Conservation (phyloP, 1,140 invertebrate species). For the Trichoplusia ni region DNA sequence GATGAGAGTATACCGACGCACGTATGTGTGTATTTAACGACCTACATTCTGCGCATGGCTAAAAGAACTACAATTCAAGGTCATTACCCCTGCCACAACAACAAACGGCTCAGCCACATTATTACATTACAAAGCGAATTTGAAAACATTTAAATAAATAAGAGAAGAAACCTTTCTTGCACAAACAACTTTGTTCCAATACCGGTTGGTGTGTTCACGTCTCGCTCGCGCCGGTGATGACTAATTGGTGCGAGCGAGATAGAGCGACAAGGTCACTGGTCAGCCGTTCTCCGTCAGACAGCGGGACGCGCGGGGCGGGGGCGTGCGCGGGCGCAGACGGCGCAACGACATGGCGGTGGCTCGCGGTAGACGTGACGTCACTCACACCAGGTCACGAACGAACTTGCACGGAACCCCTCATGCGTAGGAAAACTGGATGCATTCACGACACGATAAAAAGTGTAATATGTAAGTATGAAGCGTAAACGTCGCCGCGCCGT, state of each 20-base stretch:
- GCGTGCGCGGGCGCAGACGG: constrained; percentile 66
- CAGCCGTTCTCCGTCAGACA: constrained; percentile 74
- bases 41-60: constrained; percentile 43
- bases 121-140: constrained; percentile 67
- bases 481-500: constrained; percentile 32
- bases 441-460: constrained; percentile 50
- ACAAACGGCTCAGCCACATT: constrained; percentile 55
- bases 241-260: constrained; percentile 50
- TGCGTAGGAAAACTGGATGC: constrained; percentile 67
- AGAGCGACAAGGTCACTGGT: constrained; percentile 76
- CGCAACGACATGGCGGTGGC: constrained; percentile 61
- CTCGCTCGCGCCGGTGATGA: constrained; percentile 37
- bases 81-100: constrained; percentile 65
- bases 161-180: constrained; percentile 70
- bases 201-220: constrained; percentile 50
- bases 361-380: constrained; percentile 68
- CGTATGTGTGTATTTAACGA: constrained; percentile 28
- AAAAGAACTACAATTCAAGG: constrained; percentile 57
- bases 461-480: constrained; percentile 45
- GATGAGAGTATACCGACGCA: background rate
- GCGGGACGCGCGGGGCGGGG: constrained; percentile 58
- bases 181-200: constrained; percentile 70
- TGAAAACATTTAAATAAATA: constrained; percentile 72
- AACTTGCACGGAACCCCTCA: constrained; percentile 57
- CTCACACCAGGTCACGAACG: constrained; percentile 44